These are phyloP conservation scores for Perizoma flavofasciatum DNA, from an alignment of 2,888 invertebrate genomes.

Conservation along the genomic window DNA sequence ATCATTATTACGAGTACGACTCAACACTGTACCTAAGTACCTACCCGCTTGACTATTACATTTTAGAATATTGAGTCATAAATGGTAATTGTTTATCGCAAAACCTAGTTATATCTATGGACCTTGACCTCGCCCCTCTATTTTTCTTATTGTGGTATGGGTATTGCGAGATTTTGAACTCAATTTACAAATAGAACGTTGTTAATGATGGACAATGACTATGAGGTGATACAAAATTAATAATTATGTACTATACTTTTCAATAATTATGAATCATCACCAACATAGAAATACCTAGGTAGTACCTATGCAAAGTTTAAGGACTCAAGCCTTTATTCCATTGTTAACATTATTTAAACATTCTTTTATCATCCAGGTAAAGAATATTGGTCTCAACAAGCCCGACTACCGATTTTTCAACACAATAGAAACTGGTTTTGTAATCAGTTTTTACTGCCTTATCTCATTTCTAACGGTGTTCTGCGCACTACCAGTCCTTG, in stretches of 20 bases:
- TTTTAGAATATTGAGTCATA: no score
- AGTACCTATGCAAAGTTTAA: neutral
- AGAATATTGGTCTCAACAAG: slow-evolving; percentile 10
- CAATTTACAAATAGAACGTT: no score
- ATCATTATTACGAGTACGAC: slow-evolving; percentile 4
- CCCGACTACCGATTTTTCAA: slow-evolving; percentile 1
- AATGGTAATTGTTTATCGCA: no score
- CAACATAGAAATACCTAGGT: no score
- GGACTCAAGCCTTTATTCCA: neutral
- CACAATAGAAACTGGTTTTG: slow-evolving; percentile 42
- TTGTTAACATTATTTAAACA: neutral
- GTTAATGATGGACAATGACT: no score
- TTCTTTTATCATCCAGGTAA: slow-evolving; percentile 20
- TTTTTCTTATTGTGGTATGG: slow-evolving; percentile 2
- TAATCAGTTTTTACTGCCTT: slow-evolving; percentile 42
- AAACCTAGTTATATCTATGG: slow-evolving; percentile 1
- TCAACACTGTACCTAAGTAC: no score
- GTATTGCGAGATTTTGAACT: no score
- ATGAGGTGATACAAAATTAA: no score
- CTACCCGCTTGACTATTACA: no score
- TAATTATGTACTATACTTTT: no score
- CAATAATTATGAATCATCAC: neutral
- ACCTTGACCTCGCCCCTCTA: slow-evolving; percentile 31
- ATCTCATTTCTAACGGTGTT: slow-evolving; percentile 60
- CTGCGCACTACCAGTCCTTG: slow-evolving; percentile 55